Conservation (phyloP, 1,140 invertebrate species). For the Pogonus chalceus region DNA sequence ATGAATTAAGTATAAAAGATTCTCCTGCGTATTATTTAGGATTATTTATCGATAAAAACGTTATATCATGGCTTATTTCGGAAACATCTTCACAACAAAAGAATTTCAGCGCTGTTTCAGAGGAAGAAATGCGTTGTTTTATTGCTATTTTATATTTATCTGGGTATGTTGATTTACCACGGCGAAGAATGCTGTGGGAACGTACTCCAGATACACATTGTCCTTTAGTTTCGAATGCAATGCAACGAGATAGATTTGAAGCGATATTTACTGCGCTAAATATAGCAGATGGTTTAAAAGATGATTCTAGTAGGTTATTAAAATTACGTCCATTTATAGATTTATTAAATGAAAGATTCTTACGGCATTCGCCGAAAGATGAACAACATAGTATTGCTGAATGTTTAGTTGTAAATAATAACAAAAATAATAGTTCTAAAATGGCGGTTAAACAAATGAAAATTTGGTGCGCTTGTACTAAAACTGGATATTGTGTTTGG, state of each 20-base stretch:
- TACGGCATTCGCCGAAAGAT: conserved; percentile 12
- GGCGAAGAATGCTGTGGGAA: conserved; percentile 20
- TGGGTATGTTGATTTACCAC: conserved; percentile 17
- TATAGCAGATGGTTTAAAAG: conserved; percentile 11
- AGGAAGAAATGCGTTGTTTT: conserved; percentile 18
- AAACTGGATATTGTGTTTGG: conserved; percentile 17
- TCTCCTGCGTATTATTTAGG: background rate
- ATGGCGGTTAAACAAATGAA: conserved; percentile 13
- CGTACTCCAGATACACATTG: conserved; percentile 17
- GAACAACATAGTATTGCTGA: conserved; percentile 16
- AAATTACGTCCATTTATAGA: conserved; percentile 14
- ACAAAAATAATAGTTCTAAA: conserved; percentile 15
- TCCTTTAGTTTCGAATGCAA: conserved; percentile 18
- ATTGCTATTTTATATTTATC: conserved; percentile 17
- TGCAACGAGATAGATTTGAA: conserved; percentile 18
- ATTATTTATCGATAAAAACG: background rate
- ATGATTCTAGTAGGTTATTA: conserved; percentile 13
- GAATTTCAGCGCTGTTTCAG: background rate
- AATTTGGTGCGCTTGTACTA: conserved; percentile 18
- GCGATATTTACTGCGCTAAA: conserved; percentile 16
- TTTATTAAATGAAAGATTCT: conserved; percentile 15
- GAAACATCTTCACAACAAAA: background rate
- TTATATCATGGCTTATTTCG: background rate
- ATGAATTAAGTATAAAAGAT: conserved; percentile 3
- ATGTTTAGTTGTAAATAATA: conserved; percentile 12